Conservation (phyloP, 2,113 vertebrate species). For the Phylloscopus whistleri region DNA sequence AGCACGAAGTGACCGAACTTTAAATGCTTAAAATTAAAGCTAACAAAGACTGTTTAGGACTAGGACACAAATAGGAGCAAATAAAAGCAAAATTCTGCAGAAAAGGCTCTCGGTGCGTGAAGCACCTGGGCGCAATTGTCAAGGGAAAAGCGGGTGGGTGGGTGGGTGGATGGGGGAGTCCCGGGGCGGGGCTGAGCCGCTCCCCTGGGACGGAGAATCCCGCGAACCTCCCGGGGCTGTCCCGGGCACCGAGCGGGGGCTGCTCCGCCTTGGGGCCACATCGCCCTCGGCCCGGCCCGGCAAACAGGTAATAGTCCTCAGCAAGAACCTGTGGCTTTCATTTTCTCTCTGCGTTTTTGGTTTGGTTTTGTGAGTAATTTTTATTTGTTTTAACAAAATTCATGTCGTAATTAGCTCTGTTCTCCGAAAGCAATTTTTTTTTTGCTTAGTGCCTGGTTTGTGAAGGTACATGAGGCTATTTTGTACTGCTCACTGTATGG, state of each 20-base stretch:
- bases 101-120: fast-evolving
- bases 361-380: background rate
- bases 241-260: no score
- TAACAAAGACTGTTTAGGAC: background rate
- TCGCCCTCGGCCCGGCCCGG: background rate
- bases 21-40: background rate
- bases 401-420: background rate
- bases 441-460: background rate
- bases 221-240: background rate
- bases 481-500: background rate
- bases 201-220: background rate
- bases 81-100: background rate
- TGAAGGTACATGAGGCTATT: background rate
- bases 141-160: background rate
- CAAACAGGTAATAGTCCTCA: background rate
- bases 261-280: fast-evolving
- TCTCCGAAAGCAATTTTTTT: background rate
- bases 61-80: background rate
- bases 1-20: fast-evolving
- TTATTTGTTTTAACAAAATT: background rate
- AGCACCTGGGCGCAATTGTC: background rate
- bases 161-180: no score
- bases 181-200: background rate
- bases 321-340: background rate
- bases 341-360: no score